Evolutionary conservation across 2,113 vertebrate genomes (phyloP).

Genomic region (Sphyrna mokarran): DNA sequence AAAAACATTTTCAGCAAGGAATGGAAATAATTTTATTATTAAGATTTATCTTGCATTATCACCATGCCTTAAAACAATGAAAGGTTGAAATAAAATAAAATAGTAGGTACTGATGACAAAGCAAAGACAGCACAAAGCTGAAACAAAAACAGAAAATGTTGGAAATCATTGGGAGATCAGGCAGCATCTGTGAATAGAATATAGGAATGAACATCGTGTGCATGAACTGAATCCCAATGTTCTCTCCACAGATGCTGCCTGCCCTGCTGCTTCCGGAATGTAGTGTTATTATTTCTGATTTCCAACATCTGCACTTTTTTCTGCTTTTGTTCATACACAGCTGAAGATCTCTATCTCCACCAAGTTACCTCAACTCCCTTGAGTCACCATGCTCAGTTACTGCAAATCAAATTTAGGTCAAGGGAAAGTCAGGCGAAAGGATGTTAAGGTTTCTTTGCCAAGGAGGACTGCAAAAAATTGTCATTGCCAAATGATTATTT

Average conservation of each 20-base stretch:
- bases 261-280: slow-evolving; percentile 11
- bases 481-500: background rate
- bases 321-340: slow-evolving; percentile 19
- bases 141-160: background rate
- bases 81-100: background rate
- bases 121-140: background rate
- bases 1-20: background rate
- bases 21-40: background rate
- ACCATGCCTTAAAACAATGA: background rate
- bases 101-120: background rate
- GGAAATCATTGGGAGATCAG: background rate
- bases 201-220: background rate
- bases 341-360: background rate
- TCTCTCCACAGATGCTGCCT: slow-evolving; percentile 4
- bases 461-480: background rate
- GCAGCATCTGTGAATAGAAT: background rate
- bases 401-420: background rate
- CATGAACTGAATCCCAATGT: background rate
- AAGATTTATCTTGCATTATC: background rate
- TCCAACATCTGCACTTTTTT: background rate
- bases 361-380: background rate
- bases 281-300: background rate
- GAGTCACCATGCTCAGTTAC: background rate
- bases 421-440: background rate
- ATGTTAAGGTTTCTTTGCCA: slow-evolving; percentile 8